Conservation (phyloP, 2,888 invertebrate species). For the Hypercompe scribonia region DNA sequence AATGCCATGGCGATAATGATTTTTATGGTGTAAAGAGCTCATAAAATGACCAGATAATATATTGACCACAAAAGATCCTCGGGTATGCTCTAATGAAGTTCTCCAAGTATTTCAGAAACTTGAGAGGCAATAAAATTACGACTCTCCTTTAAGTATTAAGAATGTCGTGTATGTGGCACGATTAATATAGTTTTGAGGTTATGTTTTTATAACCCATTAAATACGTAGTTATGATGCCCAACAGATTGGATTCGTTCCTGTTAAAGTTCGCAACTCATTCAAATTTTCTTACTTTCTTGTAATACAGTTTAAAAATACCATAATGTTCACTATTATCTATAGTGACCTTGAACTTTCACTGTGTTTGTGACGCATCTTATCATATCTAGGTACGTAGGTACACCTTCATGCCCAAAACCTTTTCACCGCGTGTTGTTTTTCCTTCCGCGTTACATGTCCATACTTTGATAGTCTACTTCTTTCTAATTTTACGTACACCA, state of each 20-base stretch:
- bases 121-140: background rate
- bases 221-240: background rate
- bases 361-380: too few relatives aligned
- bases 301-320: background rate
- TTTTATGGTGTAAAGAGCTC: conserved; percentile 34
- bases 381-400: too few relatives aligned
- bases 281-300: background rate
- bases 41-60: conserved; percentile 31
- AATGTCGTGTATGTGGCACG: background rate
- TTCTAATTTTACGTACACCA: too few relatives aligned
- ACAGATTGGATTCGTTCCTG: background rate
- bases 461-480: too few relatives aligned
- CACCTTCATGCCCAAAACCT: too few relatives aligned
- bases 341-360: too few relatives aligned
- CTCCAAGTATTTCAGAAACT: conserved; percentile 2
- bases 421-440: too few relatives aligned
- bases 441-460: too few relatives aligned
- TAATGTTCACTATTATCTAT: too few relatives aligned
- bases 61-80: conserved; percentile 7
- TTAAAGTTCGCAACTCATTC: background rate
- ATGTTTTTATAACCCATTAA: background rate
- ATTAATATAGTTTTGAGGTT: background rate
- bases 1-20: conserved; percentile 38
- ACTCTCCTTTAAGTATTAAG: background rate
- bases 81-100: conserved; percentile 23